Percentiles rank a stretch among this genome's conserved stretches.
Conservation (phyloP, 2,113 vertebrate species). For the Alectura lathami region DNA sequence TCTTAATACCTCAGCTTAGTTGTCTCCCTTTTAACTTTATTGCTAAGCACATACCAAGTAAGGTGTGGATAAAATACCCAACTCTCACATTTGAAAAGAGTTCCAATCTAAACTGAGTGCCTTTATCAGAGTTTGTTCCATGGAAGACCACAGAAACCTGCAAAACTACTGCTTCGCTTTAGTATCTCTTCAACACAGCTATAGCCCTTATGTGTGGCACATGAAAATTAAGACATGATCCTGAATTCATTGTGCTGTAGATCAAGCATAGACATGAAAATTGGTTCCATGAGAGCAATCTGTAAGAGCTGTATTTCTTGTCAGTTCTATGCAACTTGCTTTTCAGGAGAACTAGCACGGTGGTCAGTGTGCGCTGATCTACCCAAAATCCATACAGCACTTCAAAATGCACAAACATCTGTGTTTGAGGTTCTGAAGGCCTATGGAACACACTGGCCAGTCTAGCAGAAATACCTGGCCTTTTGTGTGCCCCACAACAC, state of each 20-base stretch:
- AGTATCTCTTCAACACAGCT: background rate
- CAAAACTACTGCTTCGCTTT: background rate
- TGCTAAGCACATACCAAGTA: constrained; percentile 28
- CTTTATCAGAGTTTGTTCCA: background rate
- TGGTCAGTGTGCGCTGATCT: background rate
- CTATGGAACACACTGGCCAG: background rate
- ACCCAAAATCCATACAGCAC: background rate
- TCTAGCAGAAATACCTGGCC: background rate
- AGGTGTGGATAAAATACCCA: background rate
- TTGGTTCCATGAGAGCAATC: background rate
- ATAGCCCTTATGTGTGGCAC: background rate
- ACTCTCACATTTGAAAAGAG: background rate
- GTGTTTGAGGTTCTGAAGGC: background rate
- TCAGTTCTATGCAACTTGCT: background rate
- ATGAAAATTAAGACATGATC: background rate
- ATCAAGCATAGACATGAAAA: background rate
- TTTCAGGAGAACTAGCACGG: background rate
- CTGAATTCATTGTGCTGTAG: background rate
- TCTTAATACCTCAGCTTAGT: constrained; percentile 52
- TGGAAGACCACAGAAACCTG: background rate
- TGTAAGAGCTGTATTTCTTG: background rate
- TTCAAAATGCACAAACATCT: background rate
- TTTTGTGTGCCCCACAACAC: background rate
- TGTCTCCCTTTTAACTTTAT: constrained; percentile 48
- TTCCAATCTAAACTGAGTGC: background rate